A percentile compares a stretch with the other conserved stretches of the same genome.
Conservation (phyloP, 2,888 invertebrate species). For the Drosophila mulleri region DNA sequence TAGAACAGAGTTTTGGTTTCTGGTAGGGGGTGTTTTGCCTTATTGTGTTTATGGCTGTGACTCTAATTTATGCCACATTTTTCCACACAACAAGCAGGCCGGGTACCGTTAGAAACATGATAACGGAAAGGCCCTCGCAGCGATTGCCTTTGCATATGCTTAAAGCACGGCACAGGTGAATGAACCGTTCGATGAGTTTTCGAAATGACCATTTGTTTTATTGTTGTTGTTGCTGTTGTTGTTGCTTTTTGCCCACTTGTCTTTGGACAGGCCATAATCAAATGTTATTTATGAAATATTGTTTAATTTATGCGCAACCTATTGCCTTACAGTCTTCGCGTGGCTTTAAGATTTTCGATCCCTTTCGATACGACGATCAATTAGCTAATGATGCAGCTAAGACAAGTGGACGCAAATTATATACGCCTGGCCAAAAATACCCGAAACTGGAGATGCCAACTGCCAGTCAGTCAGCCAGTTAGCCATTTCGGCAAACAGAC, state of each 20-base stretch:
- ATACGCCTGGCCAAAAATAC: constrained; percentile 22
- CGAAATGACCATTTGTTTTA: constrained; percentile 64
- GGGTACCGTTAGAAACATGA: constrained; percentile 53
- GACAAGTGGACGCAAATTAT: constrained; percentile 31
- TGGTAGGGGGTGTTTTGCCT: constrained; percentile 40
- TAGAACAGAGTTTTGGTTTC: constrained; percentile 17
- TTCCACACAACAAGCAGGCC: constrained; percentile 36
- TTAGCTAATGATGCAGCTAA: constrained; percentile 69
- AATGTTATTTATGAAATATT: constrained; percentile 69
- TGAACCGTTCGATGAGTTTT: constrained; percentile 69
- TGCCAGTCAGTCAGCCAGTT: constrained; percentile 10
- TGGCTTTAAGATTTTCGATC: constrained; percentile 6
- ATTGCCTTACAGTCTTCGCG: background rate
- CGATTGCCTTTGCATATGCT: constrained; percentile 56
- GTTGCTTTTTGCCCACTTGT: constrained; percentile 43
- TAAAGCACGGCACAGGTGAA: constrained; percentile 64
- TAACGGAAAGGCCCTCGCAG: constrained; percentile 12
- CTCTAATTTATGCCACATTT: constrained; percentile 64
- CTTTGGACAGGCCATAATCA: constrained; percentile 53
- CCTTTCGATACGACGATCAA: constrained; percentile 37
- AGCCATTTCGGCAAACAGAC: constrained; percentile 23
- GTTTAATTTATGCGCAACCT: constrained; percentile 64
- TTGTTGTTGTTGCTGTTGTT: constrained; percentile 4
- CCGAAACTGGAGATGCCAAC: constrained; percentile 16
- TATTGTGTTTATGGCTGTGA: constrained; percentile 4